These are phyloP conservation scores for Tuberolachnus salignus DNA, from an alignment of 2,888 invertebrate species.

Conservation along the genomic window DNA sequence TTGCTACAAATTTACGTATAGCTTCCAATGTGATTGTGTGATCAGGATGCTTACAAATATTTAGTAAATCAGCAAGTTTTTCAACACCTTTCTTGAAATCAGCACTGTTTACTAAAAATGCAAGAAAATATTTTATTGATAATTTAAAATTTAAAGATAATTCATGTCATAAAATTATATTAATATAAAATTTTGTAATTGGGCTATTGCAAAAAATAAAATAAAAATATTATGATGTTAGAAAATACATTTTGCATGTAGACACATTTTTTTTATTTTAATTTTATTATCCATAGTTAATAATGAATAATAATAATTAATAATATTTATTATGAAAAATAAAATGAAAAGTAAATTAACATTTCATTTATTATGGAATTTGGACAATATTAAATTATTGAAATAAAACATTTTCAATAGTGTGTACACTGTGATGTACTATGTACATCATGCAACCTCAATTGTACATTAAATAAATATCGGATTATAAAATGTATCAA, in stretches of 20 bases:
- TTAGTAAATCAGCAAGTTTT: constrained; percentile 77
- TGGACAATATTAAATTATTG: no score
- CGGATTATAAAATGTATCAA: no score
- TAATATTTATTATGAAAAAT: background rate
- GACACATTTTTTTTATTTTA: no score
- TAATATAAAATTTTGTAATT: background rate
- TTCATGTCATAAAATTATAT: background rate
- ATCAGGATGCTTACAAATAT: constrained; percentile 80
- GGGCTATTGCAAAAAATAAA: background rate
- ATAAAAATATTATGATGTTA: background rate
- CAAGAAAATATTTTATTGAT: background rate
- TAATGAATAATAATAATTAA: background rate
- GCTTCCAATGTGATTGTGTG: constrained; percentile 78
- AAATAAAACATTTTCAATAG: no score
- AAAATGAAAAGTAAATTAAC: no score
- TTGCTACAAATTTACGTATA: constrained; percentile 69
- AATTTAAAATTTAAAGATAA: background rate
- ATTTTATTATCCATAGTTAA: background rate
- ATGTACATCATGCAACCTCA: no score
- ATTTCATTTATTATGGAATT: no score
- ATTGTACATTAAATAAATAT: no score
- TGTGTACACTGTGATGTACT: no score
- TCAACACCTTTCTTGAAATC: constrained; percentile 85
- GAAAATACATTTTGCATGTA: background rate
- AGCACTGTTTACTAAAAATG: constrained; percentile 68